phyloP scores from a whole-genome alignment of 2,888 invertebrate species.

The Scelioninae gen. 1 region DNA sequence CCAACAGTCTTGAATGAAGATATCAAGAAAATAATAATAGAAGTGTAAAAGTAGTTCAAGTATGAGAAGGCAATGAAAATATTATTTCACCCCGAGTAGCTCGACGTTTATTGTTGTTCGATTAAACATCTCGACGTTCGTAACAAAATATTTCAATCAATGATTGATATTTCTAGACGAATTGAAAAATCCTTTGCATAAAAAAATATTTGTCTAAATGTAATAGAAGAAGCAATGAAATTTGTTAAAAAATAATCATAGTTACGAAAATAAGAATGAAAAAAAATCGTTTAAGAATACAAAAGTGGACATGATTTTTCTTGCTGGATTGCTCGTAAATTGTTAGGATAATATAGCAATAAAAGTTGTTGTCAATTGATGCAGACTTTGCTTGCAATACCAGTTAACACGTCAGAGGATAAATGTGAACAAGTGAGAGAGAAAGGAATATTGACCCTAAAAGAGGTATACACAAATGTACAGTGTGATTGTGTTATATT shows the following conservation, averaged over 20 bases:
- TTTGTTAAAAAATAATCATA: no score
- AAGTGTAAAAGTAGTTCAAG: constrained; percentile 20
- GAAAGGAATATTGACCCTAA: no score
- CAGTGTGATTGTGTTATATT: no score
- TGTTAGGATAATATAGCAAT: no score
- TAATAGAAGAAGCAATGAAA: no score
- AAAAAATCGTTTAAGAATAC: not conserved
- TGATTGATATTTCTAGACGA: constrained; percentile 58
- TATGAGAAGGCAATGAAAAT: constrained; percentile 49
- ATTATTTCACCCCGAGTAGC: constrained; percentile 47
- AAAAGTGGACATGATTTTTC: constrained; percentile 13
- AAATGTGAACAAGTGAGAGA: no score
- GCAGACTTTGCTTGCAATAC: no score
- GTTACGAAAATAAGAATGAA: not conserved
- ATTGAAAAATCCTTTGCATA: constrained; percentile 10
- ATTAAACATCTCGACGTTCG: constrained; percentile 44
- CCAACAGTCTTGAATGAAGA: constrained; percentile 4
- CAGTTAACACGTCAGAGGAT: no score
- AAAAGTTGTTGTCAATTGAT: no score
- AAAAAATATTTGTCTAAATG: constrained; percentile 28
- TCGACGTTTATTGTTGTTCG: constrained; percentile 45
- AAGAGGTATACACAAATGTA: no score
- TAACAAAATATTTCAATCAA: constrained; percentile 39
- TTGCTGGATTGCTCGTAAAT: not conserved
- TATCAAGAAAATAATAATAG: constrained; percentile 22